Evolutionary conservation across 37 sponge, comb jelly and placozoan species (phyloP), one percentile per base, ranked within the genome.

Genomic region (Spongilla lacustris): DNA sequence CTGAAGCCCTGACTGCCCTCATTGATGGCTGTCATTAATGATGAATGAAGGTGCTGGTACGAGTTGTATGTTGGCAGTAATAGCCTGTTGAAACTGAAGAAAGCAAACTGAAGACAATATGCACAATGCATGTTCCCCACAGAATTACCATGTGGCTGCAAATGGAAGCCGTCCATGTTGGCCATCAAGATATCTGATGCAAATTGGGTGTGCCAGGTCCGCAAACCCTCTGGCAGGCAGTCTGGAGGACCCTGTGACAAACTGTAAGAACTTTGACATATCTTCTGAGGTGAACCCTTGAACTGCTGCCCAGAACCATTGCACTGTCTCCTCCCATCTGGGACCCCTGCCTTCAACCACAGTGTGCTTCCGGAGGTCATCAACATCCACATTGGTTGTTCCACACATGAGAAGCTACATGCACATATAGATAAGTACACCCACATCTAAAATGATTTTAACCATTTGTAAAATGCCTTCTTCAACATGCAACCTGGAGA

Each of bases 1-100:
- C 95, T 95, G 85, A 96, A 96, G 35, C 97, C 97, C 50, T 94
- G 92, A 14, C 92, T 83, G 13, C 97, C 97, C 87, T 96, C 97
- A 50, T 94, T 94, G 24, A 96, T 73, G 30, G 97, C 97, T 37
- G 94, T 36, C 74, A 76, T 88, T 22, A 96, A 85, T 28, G 92
- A 74, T 25, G 87, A 26, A 68, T 96, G 92, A 75, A 96, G 91
- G 73, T 89, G 83, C 75, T 93, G 95, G 84, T 78, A 96, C 31
- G 90, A 85, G 32, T 83, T 81, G 70, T 96, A 94, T 13, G 89
- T 87, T 35, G 97, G 92, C 31, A 96, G 76, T 36, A 94, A 94
- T 2, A 96, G 81, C 75, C 94, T 92, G 86, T 96, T 96, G 81
- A 96, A 96, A 70, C 97, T 96, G 80, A 4, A 82, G 8, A 8